Base-by-base conservation (phyloP, 2,113 vertebrate species). In the Chaenocephalus aceratus region DNA sequence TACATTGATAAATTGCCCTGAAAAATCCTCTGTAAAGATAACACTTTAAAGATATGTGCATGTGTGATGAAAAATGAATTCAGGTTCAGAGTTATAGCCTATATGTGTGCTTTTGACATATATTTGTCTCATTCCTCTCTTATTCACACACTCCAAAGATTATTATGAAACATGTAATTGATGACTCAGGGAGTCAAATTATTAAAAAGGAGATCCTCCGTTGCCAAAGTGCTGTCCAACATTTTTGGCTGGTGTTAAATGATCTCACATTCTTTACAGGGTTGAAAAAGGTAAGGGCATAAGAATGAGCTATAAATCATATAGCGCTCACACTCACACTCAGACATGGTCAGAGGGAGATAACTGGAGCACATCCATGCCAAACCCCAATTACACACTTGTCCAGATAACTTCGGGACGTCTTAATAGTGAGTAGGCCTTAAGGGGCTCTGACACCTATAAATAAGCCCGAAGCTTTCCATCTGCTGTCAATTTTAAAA, bases 381-480 rank as follows among this genome's bases (percentile, higher is more conserved):
- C 72, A 60, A 91, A 93, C 87, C 57, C 44, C 83, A 87, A 92
- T 93, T 93, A 87, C 91, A 93, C 91, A 93, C 77, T 85, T 93
- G 91, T 88, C 84, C 80, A 83, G 53, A 87, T 85, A 77, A 76
- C 54, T 53, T 66, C 59, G 54, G 56, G 71, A 76, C 1, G 70
- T 91, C 77, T 91, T 91, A 84, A 92, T 91, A 66, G 71, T 67
- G 45, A 85, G 62, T 79, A 89, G 83, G 54, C 60, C 54, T 72
- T 49, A 62, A 89, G 72, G 75, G 84, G 74, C 71, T 81, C 82
- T 56, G 71, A 77, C 73, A 84, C 75, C 74, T 60, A 84, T 89
- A 86, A 79, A 72, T 90, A 84, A 89, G 61, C 65, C 65, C 13
- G 48, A 71, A 58, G 70, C 73, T 78, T 86, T 67, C 70, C 89